Evolutionary conservation across 2,113 vertebrate genomes (phyloP).

Genomic region (Phalacrocorax carbo): DNA sequence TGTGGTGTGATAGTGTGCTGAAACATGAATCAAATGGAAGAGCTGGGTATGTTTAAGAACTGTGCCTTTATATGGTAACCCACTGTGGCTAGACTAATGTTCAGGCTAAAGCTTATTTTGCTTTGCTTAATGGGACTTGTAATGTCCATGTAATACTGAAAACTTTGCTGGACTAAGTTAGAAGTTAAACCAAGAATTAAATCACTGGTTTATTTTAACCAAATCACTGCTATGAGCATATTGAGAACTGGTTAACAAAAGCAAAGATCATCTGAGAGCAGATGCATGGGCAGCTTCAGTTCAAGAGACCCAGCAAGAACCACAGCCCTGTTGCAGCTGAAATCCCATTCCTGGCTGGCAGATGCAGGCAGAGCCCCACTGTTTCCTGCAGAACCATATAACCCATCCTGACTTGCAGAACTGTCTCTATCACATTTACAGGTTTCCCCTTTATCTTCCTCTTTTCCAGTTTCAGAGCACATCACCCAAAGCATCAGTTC

Average conservation of each 20-base stretch:
- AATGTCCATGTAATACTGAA: not conserved
- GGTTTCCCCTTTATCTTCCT: not conserved
- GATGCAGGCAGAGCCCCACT: not conserved
- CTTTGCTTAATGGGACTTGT: slow-evolving; percentile 20
- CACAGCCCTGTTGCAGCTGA: not conserved
- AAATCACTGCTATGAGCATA: not conserved
- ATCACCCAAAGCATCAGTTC: not conserved
- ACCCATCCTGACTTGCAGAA: not conserved
- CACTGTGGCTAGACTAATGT: slow-evolving; percentile 1
- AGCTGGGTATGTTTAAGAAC: not conserved
- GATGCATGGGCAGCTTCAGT: not conserved
- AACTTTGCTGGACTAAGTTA: not conserved
- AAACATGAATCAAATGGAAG: slow-evolving; percentile 34
- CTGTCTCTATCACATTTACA: not conserved
- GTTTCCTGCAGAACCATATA: not conserved
- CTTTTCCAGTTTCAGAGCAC: not conserved
- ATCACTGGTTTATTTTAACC: slow-evolving; percentile 26
- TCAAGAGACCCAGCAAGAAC: not conserved
- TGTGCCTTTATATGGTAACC: slow-evolving; percentile 36
- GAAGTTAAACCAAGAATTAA: slow-evolving; percentile 44
- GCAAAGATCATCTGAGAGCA: not conserved
- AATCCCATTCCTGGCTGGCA: not conserved
- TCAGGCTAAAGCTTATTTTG: slow-evolving; percentile 39
- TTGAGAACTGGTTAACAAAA: not conserved
- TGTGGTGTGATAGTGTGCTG: not conserved